Conservation (phyloP, 2,888 invertebrate genomes). For the Timandra comae region DNA sequence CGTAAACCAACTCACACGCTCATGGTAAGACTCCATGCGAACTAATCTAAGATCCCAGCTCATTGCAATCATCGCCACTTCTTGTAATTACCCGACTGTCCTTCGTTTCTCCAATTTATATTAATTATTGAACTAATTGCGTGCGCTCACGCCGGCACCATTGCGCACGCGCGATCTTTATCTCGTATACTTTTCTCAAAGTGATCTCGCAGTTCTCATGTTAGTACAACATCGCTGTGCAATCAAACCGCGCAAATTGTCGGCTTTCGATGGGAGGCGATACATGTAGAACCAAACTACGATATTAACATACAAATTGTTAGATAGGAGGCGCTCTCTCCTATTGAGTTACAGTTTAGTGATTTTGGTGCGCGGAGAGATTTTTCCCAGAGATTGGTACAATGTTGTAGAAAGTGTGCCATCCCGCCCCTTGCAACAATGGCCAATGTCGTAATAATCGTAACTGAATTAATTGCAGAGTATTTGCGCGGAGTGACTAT, state of each 20-base stretch:
- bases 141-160: constrained; percentile 2
- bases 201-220: background rate
- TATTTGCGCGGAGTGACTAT: constrained; percentile 41
- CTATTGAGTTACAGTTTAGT: constrained; percentile 41
- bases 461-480: constrained; percentile 43
- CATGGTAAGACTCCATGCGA: constrained; percentile 13
- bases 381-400: constrained; percentile 22
- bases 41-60: constrained; percentile 11
- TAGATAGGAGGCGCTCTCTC: constrained; percentile 27
- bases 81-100: background rate
- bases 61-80: constrained; percentile 4
- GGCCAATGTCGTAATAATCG: constrained; percentile 43
- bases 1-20: constrained; percentile 15
- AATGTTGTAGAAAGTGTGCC: constrained; percentile 40
- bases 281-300: constrained; percentile 11
- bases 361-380: constrained; percentile 30
- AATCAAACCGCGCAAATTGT: background rate
- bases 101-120: constrained; percentile 8
- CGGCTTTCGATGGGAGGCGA: constrained; percentile 10
- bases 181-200: constrained; percentile 11
- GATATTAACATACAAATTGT: constrained; percentile 12
- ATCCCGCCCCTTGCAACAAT: constrained; percentile 42
- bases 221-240: background rate
- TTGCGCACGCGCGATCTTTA: constrained; percentile 8
- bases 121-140: constrained; percentile 5